phyloP scores from a whole-genome alignment of 2,797 vertebrate genomes.

The Anas flavirostris region DNA sequence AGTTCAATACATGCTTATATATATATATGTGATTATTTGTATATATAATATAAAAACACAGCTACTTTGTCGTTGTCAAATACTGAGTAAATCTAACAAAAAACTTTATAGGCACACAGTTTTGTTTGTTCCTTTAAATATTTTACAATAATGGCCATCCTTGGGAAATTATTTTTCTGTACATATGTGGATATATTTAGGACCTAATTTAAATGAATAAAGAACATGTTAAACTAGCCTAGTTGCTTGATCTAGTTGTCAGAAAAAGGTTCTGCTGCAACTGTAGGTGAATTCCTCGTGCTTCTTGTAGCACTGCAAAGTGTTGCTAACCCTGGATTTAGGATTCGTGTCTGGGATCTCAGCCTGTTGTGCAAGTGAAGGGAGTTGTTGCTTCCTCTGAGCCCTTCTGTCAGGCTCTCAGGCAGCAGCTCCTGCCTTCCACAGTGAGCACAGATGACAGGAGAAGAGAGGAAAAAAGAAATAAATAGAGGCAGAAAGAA shows the following conservation, averaged over 20 bases:
- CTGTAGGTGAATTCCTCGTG: rapidly evolving
- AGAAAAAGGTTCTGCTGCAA: neutral
- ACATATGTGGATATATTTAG: constrained; percentile 71
- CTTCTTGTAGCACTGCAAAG: neutral
- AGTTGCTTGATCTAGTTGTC: neutral
- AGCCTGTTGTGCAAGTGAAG: rapidly evolving
- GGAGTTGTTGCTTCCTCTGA: neutral
- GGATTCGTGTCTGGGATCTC: neutral
- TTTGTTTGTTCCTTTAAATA: constrained; percentile 50
- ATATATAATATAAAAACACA: neutral
- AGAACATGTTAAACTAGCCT: neutral
- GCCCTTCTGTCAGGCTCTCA: rapidly evolving
- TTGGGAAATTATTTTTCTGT: constrained; percentile 76
- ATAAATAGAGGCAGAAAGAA: neutral
- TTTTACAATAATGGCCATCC: constrained; percentile 61
- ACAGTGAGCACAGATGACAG: rapidly evolving
- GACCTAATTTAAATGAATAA: constrained; percentile 68
- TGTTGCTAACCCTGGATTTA: neutral
- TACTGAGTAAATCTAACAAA: constrained; percentile 31
- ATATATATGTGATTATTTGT: constrained; percentile 21
- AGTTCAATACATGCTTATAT: neutral
- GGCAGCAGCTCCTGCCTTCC: neutral
- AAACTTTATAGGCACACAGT: neutral
- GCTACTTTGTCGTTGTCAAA: neutral
- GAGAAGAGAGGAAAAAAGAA: neutral